Conservation (phyloP, 2,797 vertebrate species). For the Typhlichthys subterraneus region DNA sequence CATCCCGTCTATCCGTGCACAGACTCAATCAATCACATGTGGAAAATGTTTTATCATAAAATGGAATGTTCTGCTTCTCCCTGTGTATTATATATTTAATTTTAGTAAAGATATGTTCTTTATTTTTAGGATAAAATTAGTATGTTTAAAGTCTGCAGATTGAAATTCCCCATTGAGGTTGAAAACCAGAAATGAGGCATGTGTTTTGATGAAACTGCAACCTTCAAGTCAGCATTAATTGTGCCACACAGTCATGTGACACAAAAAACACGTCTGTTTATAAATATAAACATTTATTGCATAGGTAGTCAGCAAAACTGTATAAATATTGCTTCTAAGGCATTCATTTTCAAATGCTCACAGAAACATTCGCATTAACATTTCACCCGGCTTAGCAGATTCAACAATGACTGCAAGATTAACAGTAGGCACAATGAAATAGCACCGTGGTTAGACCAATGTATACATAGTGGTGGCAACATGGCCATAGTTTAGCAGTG, state of each 20-base stretch:
- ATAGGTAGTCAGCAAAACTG: slow-evolving; percentile 26
- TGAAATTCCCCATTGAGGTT: too few relatives aligned
- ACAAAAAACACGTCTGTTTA: slow-evolving; percentile 26
- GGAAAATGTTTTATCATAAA: too few relatives aligned
- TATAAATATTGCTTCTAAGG: slow-evolving; percentile 29
- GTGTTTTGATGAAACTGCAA: background rate
- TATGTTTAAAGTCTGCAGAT: too few relatives aligned
- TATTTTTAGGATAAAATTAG: too few relatives aligned
- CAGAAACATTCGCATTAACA: slow-evolving; percentile 16
- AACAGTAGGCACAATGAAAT: slow-evolving; percentile 32
- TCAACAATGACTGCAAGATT: slow-evolving; percentile 18
- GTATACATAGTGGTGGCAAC: slow-evolving; percentile 13
- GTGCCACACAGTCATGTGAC: background rate
- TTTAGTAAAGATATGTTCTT: too few relatives aligned
- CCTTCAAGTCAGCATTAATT: background rate
- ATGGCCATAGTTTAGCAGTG: slow-evolving; percentile 18
- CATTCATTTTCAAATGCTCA: slow-evolving; percentile 14
- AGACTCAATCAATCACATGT: too few relatives aligned
- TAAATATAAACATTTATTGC: slow-evolving; percentile 76
- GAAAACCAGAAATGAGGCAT: background rate
- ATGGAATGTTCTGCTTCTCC: too few relatives aligned
- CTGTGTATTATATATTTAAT: too few relatives aligned
- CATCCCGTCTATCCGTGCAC: too few relatives aligned
- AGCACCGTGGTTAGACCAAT: slow-evolving; percentile 27
- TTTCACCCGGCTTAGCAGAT: slow-evolving; percentile 24